Conservation (phyloP, 2,797 vertebrate genomes). For the Danio albolineatus region DNA sequence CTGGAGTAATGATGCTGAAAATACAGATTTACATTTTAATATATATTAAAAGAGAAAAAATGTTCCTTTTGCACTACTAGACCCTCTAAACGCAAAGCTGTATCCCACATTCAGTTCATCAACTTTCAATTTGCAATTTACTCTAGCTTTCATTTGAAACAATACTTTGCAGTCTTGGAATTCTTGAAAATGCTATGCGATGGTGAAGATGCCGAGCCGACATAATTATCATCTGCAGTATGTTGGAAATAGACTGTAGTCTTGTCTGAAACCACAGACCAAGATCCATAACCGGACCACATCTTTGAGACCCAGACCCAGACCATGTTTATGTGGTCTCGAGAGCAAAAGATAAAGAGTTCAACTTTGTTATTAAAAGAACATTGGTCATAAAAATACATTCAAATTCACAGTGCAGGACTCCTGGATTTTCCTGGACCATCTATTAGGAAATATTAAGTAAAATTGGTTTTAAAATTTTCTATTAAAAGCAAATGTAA, state of each 20-base stretch:
- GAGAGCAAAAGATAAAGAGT: slow-evolving; percentile 24
- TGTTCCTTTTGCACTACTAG: background rate
- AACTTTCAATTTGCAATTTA: background rate
- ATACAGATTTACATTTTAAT: background rate
- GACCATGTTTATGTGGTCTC: slow-evolving; percentile 47
- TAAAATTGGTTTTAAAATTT: background rate
- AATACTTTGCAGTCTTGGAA: slow-evolving; percentile 8
- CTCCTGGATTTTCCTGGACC: background rate
- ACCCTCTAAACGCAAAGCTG: background rate
- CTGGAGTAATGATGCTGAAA: background rate
- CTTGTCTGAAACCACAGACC: slow-evolving; percentile 43
- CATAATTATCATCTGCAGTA: slow-evolving; percentile 45
- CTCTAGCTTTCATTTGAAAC: background rate
- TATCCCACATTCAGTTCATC: background rate
- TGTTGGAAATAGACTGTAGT: slow-evolving; percentile 50
- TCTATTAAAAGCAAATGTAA: background rate
- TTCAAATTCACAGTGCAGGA: background rate
- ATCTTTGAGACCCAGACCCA: slow-evolving; percentile 49
- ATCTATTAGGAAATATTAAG: background rate
- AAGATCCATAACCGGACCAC: slow-evolving; percentile 32
- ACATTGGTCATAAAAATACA: background rate
- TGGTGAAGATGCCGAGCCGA: background rate
- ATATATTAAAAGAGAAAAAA: background rate
- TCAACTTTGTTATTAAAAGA: background rate
- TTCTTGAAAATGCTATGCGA: background rate